phyloP scores from a whole-genome alignment of 1,140 invertebrate species.

The Kradibia gibbosae region DNA sequence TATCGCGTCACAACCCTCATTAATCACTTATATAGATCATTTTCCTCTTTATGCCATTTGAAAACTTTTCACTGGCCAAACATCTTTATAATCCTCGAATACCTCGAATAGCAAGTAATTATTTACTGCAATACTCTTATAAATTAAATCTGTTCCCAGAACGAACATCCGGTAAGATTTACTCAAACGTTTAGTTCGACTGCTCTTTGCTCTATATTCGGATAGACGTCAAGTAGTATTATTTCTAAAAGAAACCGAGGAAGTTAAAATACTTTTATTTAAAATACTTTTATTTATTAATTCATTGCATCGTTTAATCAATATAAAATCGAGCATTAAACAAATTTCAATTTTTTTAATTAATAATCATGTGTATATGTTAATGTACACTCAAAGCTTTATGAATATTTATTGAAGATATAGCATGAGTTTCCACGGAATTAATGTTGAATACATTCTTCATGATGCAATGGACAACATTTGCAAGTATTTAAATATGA shows the following conservation, averaged over 20 bases:
- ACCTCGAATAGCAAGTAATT: not conserved
- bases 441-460: not conserved
- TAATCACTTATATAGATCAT: too few species aligned
- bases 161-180: not conserved
- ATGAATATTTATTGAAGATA: not conserved
- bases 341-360: too few species aligned
- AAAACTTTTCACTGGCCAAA: not conserved
- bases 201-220: not conserved
- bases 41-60: not conserved
- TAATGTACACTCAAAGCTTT: too few species aligned
- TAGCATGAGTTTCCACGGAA: not conserved
- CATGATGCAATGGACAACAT: slow-evolving; percentile 16
- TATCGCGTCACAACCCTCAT: too few species aligned
- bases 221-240: not conserved
- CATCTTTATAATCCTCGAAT: not conserved
- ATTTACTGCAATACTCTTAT: not conserved
- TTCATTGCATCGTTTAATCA: not conserved
- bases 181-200: not conserved
- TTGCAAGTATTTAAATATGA: slow-evolving; percentile 21
- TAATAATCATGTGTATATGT: too few species aligned
- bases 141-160: not conserved
- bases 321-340: too few species aligned
- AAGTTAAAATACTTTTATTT: not conserved
- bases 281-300: not conserved
- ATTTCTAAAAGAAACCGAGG: not conserved